Percentiles rank a stretch among this genome's conserved stretches.
Evolutionary conservation across 1,140 invertebrate species (phyloP).

Genomic region (Platorchestia sp.): DNA sequence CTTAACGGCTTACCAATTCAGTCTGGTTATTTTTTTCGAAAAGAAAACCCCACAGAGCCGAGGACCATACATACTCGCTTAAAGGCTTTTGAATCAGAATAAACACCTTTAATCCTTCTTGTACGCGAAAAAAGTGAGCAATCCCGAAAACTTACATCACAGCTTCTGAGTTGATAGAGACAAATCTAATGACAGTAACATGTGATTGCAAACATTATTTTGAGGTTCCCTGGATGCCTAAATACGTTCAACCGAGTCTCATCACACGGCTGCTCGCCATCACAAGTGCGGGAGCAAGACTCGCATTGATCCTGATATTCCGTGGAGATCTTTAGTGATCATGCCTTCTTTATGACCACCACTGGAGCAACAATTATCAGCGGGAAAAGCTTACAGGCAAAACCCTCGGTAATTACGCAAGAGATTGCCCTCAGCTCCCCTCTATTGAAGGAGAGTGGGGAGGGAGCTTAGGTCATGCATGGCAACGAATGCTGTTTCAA

Average conservation of each 20-base stretch:
- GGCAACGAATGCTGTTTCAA: not conserved
- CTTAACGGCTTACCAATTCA: not conserved
- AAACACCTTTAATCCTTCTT: not conserved
- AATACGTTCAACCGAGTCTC: not conserved
- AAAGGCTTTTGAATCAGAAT: not conserved
- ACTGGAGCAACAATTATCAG: conserved; percentile 16
- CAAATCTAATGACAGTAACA: not conserved
- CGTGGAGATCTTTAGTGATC: conserved; percentile 8
- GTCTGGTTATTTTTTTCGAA: not conserved
- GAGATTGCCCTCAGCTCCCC: conserved; percentile 40
- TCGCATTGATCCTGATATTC: not conserved
- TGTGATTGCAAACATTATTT: not conserved
- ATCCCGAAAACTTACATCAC: not conserved
- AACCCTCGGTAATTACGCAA: conserved; percentile 48
- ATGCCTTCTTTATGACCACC: not conserved
- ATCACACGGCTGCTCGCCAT: not conserved
- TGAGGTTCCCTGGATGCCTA: not conserved
- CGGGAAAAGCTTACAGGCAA: conserved; percentile 38
- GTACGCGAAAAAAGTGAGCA: not conserved
- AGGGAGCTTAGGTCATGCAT: not conserved
- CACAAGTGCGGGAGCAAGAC: not conserved
- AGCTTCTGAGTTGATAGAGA: not conserved
- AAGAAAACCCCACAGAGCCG: not conserved
- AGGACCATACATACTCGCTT: not conserved
- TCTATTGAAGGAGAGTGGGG: not conserved